Percentiles rank a stretch among this genome's conserved stretches.
phyloP scores from a whole-genome alignment of 2,113 vertebrate genomes.

The Ammodytes marinus region DNA sequence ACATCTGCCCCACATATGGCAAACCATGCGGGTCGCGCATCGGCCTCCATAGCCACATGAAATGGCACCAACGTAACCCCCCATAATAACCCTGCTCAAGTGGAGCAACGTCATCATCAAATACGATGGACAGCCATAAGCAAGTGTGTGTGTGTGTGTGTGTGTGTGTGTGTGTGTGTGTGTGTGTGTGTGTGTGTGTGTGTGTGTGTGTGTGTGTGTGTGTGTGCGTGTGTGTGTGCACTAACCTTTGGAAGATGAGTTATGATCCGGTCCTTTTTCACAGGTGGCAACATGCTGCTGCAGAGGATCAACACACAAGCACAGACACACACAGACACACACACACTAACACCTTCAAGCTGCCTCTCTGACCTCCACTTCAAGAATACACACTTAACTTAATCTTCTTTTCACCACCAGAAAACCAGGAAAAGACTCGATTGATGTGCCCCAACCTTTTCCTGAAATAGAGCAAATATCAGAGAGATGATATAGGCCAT shows the following conservation, averaged over 20 bases:
- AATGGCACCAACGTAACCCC: too few species aligned
- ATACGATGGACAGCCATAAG: not conserved
- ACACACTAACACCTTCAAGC: constrained; percentile 38
- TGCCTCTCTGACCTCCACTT: constrained; percentile 6
- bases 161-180: constrained; percentile 9
- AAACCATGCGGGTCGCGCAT: too few species aligned
- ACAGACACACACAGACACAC: constrained; percentile 8
- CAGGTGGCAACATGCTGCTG: constrained; percentile 90
- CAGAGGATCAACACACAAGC: constrained; percentile 5
- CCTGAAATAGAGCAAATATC: constrained; percentile 12
- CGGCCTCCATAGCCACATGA: too few species aligned
- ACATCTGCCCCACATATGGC: too few species aligned
- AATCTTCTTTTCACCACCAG: not conserved
- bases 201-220: constrained; percentile 33
- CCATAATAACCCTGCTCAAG: too few species aligned
- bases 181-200: constrained; percentile 22
- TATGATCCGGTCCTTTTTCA: constrained; percentile 92
- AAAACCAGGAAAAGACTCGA: not conserved
- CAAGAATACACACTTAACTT: not conserved
- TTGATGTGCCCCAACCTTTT: not conserved
- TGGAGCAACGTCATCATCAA: too few species aligned
- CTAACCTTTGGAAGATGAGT: constrained; percentile 90
- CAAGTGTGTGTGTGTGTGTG: constrained; percentile 14
- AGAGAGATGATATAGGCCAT: not conserved
- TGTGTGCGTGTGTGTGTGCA: constrained; percentile 1